phyloP scores from a whole-genome alignment of 2,888 invertebrate genomes.

The Oeneis ivallda region DNA sequence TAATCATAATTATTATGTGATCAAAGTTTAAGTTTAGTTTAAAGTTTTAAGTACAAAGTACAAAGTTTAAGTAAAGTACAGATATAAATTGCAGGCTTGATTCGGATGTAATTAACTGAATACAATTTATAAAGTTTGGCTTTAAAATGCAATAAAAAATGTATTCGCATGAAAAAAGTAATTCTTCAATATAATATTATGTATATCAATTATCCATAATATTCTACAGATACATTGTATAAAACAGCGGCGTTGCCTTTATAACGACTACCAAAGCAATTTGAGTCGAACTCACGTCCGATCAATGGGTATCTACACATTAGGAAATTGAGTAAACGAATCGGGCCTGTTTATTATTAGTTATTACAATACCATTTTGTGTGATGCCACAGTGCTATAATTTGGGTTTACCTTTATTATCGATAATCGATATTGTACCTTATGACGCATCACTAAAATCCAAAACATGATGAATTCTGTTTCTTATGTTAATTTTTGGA shows the following conservation, averaged over 20 bases:
- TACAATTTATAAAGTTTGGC: neutral
- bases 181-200: neutral
- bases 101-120: neutral
- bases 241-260: slow-evolving; percentile 32
- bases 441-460: slow-evolving; percentile 40
- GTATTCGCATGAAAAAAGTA: neutral
- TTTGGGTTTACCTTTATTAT: slow-evolving; percentile 31
- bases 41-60: too few species aligned
- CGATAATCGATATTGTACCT: slow-evolving; percentile 45
- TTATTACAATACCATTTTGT: slow-evolving; percentile 63
- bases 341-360: slow-evolving; percentile 60
- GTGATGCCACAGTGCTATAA: slow-evolving; percentile 44
- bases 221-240: slow-evolving; percentile 13
- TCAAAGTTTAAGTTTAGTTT: too few species aligned
- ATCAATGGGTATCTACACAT: slow-evolving; percentile 46
- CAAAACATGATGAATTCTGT: slow-evolving; percentile 16
- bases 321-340: slow-evolving; percentile 62
- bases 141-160: neutral
- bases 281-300: slow-evolving; percentile 39
- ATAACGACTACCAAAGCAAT: slow-evolving; percentile 53
- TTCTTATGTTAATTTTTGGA: slow-evolving; percentile 36
- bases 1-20: neutral
- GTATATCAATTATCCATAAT: slow-evolving; percentile 8
- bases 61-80: too few species aligned
- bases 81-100: neutral